Evolutionary conservation across 1,140 invertebrate genomes (phyloP).

Genomic region (Panulirus ornatus): DNA sequence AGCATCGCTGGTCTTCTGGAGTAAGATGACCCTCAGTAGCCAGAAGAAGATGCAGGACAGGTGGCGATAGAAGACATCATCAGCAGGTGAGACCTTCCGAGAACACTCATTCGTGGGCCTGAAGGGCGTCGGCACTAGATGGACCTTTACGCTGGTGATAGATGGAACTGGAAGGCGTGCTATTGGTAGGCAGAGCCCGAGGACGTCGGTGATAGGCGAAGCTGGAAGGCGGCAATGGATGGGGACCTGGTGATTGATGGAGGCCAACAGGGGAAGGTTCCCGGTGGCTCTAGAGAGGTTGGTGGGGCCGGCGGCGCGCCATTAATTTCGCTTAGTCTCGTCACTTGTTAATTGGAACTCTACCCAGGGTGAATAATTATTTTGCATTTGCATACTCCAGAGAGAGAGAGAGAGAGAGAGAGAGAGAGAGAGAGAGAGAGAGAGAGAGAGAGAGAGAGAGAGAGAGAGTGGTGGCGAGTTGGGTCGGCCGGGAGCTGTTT

Average conservation of each 20-base stretch:
- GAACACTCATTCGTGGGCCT: too few species aligned
- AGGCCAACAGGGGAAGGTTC: not conserved
- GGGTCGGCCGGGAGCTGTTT: not conserved
- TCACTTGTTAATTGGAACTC: conserved; percentile 70
- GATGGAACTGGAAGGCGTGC: not conserved
- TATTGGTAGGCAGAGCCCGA: not conserved
- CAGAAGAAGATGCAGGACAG: too few species aligned
- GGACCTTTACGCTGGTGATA: too few species aligned
- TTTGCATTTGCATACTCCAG: conserved; percentile 63
- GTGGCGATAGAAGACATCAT: too few species aligned
- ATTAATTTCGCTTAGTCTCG: conserved; percentile 68
- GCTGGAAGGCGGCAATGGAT: not conserved
- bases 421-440: too few species aligned
- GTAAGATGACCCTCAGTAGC: too few species aligned
- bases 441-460: not conserved
- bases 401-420: not conserved
- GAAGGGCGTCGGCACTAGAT: too few species aligned
- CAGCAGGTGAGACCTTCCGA: too few species aligned
- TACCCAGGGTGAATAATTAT: conserved; percentile 67
- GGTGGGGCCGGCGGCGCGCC: conserved; percentile 24
- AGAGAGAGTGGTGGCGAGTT: not conserved
- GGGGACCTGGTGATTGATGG: conserved; percentile 16
- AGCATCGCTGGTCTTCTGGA: too few species aligned
- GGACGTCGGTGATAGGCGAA: not conserved
- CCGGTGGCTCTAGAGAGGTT: conserved; percentile 28